These are phyloP conservation scores for Rhinogobio ventralis DNA, from an alignment of 2,797 vertebrate genomes.

Conservation along the genomic window DNA sequence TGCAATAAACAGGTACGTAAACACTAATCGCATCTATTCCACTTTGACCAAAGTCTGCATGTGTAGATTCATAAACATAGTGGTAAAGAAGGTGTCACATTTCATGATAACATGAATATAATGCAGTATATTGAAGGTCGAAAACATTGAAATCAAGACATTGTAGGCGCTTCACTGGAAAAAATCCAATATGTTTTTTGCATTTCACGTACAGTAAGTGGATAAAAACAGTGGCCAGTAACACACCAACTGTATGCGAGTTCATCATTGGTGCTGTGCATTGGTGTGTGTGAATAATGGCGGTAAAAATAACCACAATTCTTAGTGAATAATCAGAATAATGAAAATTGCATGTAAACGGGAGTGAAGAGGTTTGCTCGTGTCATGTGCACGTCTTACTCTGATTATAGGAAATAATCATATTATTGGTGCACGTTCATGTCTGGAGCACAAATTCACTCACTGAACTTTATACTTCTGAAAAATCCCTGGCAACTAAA, in stretches of 20 bases:
- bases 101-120: too few species aligned
- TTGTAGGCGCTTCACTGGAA: neutral
- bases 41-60: too few species aligned
- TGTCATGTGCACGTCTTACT: neutral
- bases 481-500: neutral
- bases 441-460: neutral
- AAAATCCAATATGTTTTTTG: neutral
- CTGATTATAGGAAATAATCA: neutral
- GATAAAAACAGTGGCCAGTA: too few species aligned
- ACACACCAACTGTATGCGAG: too few species aligned
- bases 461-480: neutral
- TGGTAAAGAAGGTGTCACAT: too few species aligned
- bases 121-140: too few species aligned
- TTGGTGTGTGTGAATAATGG: neutral
- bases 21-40: too few species aligned
- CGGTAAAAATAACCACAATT: neutral
- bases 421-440: neutral
- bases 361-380: neutral
- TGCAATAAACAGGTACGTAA: too few species aligned
- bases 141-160: neutral
- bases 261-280: neutral
- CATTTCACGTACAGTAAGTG: too few species aligned
- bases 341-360: neutral
- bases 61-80: too few species aligned
- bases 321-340: neutral